Percentiles rank a stretch among this genome's conserved stretches.
These are phyloP conservation scores for Gallinago stenura DNA, from an alignment of 2,797 vertebrate species.

Conservation along the genomic window DNA sequence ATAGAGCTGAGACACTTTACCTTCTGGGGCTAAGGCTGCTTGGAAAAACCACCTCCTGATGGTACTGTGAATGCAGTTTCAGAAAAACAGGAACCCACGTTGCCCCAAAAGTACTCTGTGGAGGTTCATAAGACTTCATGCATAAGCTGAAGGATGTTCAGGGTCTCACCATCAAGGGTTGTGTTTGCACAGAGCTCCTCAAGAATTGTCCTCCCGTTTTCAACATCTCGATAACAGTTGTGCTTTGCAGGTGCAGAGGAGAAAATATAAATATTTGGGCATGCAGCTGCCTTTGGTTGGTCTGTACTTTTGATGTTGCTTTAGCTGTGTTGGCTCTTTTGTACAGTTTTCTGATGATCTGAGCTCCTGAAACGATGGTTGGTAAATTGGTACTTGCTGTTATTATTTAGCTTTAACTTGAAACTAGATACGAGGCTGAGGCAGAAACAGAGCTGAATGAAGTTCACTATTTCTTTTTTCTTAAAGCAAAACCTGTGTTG, in stretches of 20 bases:
- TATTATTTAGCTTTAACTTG: constrained; percentile 6
- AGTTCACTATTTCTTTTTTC: not conserved
- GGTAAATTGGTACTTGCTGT: not conserved
- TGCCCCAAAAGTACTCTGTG: not conserved
- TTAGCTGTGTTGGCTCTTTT: not conserved
- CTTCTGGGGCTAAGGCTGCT: not conserved
- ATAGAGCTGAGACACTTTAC: not conserved
- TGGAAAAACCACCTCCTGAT: not conserved
- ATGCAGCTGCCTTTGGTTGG: not conserved
- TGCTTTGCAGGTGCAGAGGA: not conserved
- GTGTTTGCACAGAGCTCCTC: not conserved
- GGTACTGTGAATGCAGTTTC: not conserved
- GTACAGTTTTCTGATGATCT: not conserved
- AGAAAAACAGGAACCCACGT: not conserved
- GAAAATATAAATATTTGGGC: not conserved
- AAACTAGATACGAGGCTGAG: not conserved
- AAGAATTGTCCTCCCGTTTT: not conserved
- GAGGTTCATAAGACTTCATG: not conserved
- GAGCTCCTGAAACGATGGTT: not conserved
- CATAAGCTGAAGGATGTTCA: not conserved
- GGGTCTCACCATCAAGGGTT: not conserved
- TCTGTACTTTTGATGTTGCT: not conserved
- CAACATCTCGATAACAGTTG: not conserved
- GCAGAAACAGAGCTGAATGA: not conserved
- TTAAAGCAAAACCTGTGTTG: constrained; percentile 20